Evolutionary conservation across 2,888 invertebrate species (phyloP), one percentile per base, ranked within the genome.

Genomic region (Litoditis marina): DNA sequence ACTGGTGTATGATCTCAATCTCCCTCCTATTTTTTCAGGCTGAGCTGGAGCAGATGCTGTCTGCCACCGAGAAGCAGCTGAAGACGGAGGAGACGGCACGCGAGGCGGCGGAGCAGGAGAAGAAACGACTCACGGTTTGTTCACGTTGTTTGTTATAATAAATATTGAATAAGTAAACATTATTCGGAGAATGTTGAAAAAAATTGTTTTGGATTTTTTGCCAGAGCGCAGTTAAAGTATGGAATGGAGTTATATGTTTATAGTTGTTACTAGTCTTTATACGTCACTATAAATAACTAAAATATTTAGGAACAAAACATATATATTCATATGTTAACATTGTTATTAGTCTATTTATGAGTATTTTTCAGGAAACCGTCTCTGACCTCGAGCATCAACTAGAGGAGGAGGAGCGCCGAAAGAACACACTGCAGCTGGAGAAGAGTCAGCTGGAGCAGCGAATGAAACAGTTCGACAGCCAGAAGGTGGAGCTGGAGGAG

Each of bases 371-470:
- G 65, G 72, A 78, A 52, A 72, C 68, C 30, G 73, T 79, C 22
- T 63, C 68, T 44, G 81, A 82, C 53, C 65, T 83, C 44, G 82
- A 83, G 57, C 79, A 76, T 34, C 80, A 79, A 66, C 85, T 99
- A 60, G 98, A 98, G 83, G 95, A 96, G 79, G 98, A 99, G 82
- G 98, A 99, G 84, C 91, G 89, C 0, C 91, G 92, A 2, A 87
- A 95, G 0, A 98, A 98, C 85, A 99, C 98, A 84, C 84, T 96
- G 39, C 94, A 96, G 84, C 86, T 98, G 61, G 98, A 99, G 84
- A 94, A 95, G 82, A 96, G 96, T 86, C 94, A 94, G 84, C 84
- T 94, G 60, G 95, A 96, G 83, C 95, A 95, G 83, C 92, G 93
- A 79, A 85, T 92, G 56, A 68, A 66, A 30, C 67, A 68, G 2